Evolutionary conservation across 1,140 invertebrate species (phyloP).

Genomic region (Diuraphis noxia): DNA sequence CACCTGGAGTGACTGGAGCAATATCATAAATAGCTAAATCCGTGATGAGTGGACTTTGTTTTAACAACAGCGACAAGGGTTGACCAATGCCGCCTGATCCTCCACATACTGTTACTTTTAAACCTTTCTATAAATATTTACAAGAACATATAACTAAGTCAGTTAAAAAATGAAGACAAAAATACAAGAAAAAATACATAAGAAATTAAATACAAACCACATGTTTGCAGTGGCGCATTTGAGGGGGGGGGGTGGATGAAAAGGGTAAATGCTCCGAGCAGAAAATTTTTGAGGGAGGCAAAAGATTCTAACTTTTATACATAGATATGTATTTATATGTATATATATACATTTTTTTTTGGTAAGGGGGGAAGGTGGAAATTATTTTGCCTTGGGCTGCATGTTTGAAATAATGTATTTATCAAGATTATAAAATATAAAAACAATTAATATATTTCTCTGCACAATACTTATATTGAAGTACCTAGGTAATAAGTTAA

Average conservation of each 20-base stretch:
- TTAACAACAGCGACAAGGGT: slow-evolving; percentile 93
- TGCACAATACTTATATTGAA: not conserved
- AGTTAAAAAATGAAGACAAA: not conserved
- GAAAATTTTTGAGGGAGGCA: too few species aligned
- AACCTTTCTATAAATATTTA: slow-evolving; percentile 55
- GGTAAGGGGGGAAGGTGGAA: too few species aligned
- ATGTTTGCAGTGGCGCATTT: too few species aligned
- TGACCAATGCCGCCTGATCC: slow-evolving; percentile 98
- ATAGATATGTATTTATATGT: too few species aligned
- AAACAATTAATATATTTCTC: not conserved
- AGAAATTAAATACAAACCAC: not conserved
- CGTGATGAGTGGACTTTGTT: slow-evolving; percentile 82
- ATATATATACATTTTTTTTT: too few species aligned
- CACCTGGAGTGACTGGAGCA: slow-evolving; percentile 88
- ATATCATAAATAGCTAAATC: slow-evolving; percentile 92
- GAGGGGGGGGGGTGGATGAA: too few species aligned
- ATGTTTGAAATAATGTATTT: not conserved
- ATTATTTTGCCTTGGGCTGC: too few species aligned
- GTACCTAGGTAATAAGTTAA: not conserved
- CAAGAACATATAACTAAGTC: not conserved
- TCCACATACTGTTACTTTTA: slow-evolving; percentile 93
- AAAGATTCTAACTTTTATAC: too few species aligned
- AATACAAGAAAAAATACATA: not conserved
- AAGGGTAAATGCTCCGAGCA: too few species aligned
- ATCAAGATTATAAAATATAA: not conserved